These are phyloP conservation scores for Pomatorhinus ruficollis DNA, from an alignment of 2,113 vertebrate genomes.

Conservation along the genomic window DNA sequence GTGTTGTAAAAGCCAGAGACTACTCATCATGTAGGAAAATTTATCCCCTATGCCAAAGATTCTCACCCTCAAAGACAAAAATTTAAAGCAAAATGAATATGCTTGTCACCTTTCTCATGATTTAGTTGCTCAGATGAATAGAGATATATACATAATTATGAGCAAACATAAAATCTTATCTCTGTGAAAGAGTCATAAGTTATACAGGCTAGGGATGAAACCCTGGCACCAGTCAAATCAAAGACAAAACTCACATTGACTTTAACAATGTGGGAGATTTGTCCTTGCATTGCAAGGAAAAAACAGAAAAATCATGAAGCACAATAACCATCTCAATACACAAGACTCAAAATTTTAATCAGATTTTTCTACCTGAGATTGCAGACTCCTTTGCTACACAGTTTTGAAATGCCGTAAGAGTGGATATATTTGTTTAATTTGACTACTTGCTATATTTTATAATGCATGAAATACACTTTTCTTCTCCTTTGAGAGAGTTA, in stretches of 20 bases:
- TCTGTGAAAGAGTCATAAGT: background rate
- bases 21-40: background rate
- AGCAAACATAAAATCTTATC: background rate
- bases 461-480: background rate
- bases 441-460: background rate
- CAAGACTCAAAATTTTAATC: background rate
- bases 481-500: slow-evolving; percentile 2
- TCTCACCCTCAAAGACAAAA: background rate
- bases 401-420: background rate
- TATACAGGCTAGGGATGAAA: background rate
- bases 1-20: background rate
- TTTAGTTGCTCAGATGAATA: background rate
- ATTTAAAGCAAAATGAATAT: background rate
- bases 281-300: background rate
- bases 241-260: background rate
- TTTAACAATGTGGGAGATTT: background rate
- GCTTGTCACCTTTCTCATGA: background rate
- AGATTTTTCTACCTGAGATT: background rate
- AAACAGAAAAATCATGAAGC: background rate
- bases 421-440: slow-evolving; percentile 18
- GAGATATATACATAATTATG: background rate
- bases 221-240: background rate
- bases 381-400: background rate
- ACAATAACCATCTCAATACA: background rate
- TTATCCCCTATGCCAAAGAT: background rate